These are phyloP conservation scores for Acridotheres tristis DNA, from an alignment of 2,797 vertebrate genomes.

Conservation along the genomic window DNA sequence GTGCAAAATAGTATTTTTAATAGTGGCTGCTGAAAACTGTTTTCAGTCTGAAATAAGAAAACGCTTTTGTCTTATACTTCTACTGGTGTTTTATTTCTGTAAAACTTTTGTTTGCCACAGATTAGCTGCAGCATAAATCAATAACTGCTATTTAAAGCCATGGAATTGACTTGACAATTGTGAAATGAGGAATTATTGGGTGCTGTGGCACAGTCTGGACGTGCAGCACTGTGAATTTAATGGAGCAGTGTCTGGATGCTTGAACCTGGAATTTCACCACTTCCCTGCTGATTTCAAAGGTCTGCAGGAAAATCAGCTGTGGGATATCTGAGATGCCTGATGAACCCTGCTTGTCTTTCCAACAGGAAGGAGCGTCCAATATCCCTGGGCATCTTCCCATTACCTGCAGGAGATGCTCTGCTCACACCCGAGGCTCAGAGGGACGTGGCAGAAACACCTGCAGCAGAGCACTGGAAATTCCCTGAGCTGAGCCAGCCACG, in stretches of 20 bases:
- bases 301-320: not conserved
- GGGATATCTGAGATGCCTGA: not conserved
- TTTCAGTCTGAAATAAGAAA: not conserved
- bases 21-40: not conserved
- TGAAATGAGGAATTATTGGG: not conserved
- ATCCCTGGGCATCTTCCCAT: constrained; percentile 91
- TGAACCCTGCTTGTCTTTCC: not conserved
- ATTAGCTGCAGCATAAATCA: not conserved
- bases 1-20: not conserved
- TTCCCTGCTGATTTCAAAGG: not conserved
- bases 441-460: constrained; percentile 82
- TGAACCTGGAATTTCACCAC: not conserved
- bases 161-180: not conserved
- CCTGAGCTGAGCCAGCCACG: constrained; percentile 88
- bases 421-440: constrained; percentile 85
- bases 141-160: not conserved
- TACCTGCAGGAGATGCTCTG: constrained; percentile 84
- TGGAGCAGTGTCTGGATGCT: not conserved
- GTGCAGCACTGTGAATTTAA: accelerated
- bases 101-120: not conserved
- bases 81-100: not conserved
- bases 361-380: constrained; percentile 93
- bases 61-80: not conserved
- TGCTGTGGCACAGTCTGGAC: not conserved
- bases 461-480: constrained; percentile 90